Conservation (phyloP, 2,888 invertebrate species). For the Xiphydria camelus region DNA sequence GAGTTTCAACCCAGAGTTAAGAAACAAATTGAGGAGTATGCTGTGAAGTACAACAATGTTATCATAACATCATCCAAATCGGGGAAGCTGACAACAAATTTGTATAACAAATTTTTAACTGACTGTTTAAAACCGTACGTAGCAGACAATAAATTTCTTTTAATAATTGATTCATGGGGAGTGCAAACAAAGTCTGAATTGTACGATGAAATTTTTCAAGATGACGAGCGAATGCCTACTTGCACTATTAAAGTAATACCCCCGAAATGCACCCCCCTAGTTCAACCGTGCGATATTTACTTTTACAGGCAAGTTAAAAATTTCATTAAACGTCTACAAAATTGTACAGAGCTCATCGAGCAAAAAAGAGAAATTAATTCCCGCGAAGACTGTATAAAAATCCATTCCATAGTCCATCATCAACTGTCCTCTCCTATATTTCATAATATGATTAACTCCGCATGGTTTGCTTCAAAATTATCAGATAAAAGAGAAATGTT, state of each 20-base stretch:
- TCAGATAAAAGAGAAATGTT: conserved; percentile 18
- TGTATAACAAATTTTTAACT: background rate
- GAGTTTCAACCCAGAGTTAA: conserved; percentile 14
- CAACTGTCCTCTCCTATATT: conserved; percentile 24
- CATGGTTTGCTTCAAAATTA: conserved; percentile 25
- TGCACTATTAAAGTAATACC: conserved; percentile 18
- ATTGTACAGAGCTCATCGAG: conserved; percentile 18
- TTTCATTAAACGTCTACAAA: conserved; percentile 23
- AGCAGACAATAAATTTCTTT: conserved; percentile 12
- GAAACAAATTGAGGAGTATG: conserved; percentile 7
- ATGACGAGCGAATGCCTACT: conserved; percentile 12
- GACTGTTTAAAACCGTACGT: conserved; percentile 11
- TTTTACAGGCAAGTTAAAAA: conserved; percentile 25
- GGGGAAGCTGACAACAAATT: conserved; percentile 6
- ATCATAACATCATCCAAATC: conserved; percentile 17
- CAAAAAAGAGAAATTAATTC: conserved; percentile 20
- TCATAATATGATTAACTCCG: conserved; percentile 20
- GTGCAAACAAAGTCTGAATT: conserved; percentile 16
- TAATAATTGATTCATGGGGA: conserved; percentile 19
- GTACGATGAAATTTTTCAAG: conserved; percentile 10
- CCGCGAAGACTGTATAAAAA: conserved; percentile 28
- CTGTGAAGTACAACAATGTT: conserved; percentile 14
- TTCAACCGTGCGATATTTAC: conserved; percentile 25
- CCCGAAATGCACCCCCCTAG: conserved; percentile 21
- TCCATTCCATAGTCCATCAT: conserved; percentile 27